Evolutionary conservation across 2,113 vertebrate genomes (phyloP), one percentile per base, ranked within the genome.

Genomic region (Aphelocoma coerulescens): DNA sequence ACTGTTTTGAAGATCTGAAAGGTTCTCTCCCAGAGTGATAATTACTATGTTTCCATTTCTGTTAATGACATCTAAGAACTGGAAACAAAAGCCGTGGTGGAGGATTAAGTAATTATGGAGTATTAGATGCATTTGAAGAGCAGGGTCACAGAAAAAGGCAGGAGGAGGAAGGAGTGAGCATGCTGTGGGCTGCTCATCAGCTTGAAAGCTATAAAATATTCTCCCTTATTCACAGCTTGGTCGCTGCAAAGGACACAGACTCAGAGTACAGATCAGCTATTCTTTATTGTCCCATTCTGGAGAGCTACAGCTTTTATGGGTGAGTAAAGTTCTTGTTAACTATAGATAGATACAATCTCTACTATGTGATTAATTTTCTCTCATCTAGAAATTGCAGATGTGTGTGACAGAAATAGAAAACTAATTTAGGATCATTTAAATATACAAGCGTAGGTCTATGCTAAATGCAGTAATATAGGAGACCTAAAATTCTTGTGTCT

Each of bases 101-200:
- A 92, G 93, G 97, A 97, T 98, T 97, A 98, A 98, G 97, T 97
- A 97, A 98, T 98, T 97, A 98, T 7, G 39, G 81, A 93, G 97
- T 58, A 97, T 98, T 97, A 97, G 85, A 96, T 93, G 81, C 94
- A 88, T 97, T 96, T 95, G 95, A 96, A 96, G 90, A 95, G 32
- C 95, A 91, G 87, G 95, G 97, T 97, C 97, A 97, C 79, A 90
- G 94, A 80, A 96, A 94, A 87, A 95, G 91, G 83, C 93, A 91
- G 78, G 68, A 88, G 75, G 54, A 90, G 80, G 85, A 78, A 46
- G 81, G 84, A 85, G 84, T 21, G 78, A 88, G 90, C 63, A 66
- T 81, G 89, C 95, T 96, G 87, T 19, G 49, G 71, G 83, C 77
- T 97, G 88, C 77, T 93, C 67, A 91, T 76, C 82, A 85, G 63